These are phyloP conservation scores for Rhabditoides inermis DNA, from an alignment of 2,888 invertebrate species.

Conservation along the genomic window DNA sequence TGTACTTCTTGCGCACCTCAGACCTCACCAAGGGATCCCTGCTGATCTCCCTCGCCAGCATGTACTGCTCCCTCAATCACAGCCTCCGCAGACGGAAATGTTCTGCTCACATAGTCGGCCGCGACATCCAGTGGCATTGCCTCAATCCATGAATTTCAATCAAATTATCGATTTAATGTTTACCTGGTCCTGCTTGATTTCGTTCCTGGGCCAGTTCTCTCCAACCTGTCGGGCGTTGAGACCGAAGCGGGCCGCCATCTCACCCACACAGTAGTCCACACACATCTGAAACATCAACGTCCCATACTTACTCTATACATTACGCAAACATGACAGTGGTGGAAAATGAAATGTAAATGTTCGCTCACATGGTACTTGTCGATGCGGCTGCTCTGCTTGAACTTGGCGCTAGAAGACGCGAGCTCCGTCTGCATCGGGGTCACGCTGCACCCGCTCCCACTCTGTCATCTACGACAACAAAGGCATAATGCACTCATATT, in stretches of 20 bases:
- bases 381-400: slow-evolving; percentile 76
- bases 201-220: too few relatives aligned
- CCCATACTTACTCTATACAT: neutral
- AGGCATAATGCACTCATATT: too few relatives aligned
- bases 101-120: slow-evolving; percentile 19
- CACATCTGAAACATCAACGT: slow-evolving; percentile 24
- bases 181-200: slow-evolving; percentile 93
- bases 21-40: slow-evolving; percentile 73
- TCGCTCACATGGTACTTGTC: slow-evolving; percentile 65
- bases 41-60: slow-evolving; percentile 86
- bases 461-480: too few relatives aligned
- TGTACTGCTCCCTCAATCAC: slow-evolving; percentile 81
- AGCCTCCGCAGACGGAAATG: slow-evolving; percentile 68
- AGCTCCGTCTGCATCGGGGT: neutral
- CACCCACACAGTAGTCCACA: slow-evolving; percentile 39
- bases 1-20: slow-evolving; percentile 25
- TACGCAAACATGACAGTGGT: neutral
- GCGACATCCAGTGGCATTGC: slow-evolving; percentile 15
- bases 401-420: slow-evolving; percentile 21
- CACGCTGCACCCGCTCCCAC: slow-evolving; percentile 21
- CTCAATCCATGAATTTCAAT: neutral
- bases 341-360: slow-evolving; percentile 62
- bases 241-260: slow-evolving; percentile 70
- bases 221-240: slow-evolving; percentile 86
- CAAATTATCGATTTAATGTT: slow-evolving; percentile 73